Conservation (phyloP, 2,888 invertebrate genomes). For the Tipula lateralis region DNA sequence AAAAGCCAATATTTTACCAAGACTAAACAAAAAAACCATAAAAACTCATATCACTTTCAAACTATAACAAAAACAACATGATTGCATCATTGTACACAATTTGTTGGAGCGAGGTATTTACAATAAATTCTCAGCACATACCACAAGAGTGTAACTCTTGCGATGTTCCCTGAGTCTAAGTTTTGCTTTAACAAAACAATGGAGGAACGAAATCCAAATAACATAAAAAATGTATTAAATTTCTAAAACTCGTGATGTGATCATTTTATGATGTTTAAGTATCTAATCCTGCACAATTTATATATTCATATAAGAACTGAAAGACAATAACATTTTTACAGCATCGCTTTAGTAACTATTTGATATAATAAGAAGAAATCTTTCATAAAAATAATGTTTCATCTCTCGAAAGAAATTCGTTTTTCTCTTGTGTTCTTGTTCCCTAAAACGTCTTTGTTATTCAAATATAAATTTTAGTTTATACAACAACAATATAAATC, state of each 20-base stretch:
- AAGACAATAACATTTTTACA: neutral
- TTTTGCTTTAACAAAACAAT: neutral
- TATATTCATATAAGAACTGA: neutral
- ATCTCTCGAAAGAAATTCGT: neutral
- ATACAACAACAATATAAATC: neutral
- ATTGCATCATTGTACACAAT: neutral
- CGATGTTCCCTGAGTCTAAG: neutral
- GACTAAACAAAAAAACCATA: neutral
- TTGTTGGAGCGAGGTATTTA: neutral
- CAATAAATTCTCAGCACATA: neutral
- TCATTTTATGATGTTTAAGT: neutral
- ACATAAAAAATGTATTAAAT: neutral
- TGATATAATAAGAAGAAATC: neutral
- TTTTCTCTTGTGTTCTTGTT: neutral
- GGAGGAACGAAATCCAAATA: neutral
- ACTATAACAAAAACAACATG: neutral
- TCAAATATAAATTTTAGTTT: neutral
- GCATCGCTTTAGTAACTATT: neutral
- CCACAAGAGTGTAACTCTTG: too few relatives aligned
- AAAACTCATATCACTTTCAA: conserved; percentile 15
- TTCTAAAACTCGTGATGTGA: conserved; percentile 1
- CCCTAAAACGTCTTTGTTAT: conserved; percentile 15
- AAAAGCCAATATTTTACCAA: neutral
- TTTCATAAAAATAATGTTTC: neutral
- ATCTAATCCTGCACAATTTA: conserved; percentile 24